Conservation (phyloP, 1,140 invertebrate species). For the Brachionus rotundiformis region DNA sequence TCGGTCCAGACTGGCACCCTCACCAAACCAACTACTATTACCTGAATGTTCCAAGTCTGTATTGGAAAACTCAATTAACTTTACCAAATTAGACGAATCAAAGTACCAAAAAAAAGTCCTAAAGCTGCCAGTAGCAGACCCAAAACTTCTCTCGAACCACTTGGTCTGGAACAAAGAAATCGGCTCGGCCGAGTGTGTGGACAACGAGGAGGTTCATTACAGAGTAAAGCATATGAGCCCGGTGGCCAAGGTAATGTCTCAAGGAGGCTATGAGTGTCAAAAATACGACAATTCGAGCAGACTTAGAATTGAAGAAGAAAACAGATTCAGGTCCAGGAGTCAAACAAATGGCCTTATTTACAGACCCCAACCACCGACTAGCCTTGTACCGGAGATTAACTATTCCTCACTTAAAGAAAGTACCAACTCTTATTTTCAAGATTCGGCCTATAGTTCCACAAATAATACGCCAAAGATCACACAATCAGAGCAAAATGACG, state of each 20-base stretch:
- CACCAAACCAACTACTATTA: not conserved
- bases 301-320: not conserved
- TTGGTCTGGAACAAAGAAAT: slow-evolving; percentile 43
- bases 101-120: slow-evolving; percentile 33
- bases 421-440: not conserved
- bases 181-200: slow-evolving; percentile 34
- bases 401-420: not conserved
- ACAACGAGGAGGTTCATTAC: not conserved
- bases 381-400: not conserved
- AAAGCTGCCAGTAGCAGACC: not conserved
- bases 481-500: not conserved
- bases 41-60: not conserved
- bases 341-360: not conserved
- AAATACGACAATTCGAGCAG: not conserved
- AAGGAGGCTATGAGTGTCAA: not conserved
- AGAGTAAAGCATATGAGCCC: not conserved
- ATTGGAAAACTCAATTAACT: slow-evolving; percentile 10
- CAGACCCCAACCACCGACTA: not conserved
- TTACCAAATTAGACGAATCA: not conserved
- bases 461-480: not conserved
- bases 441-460: not conserved
- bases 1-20: not conserved
- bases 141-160: slow-evolving; percentile 38
- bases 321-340: not conserved
- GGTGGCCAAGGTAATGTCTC: not conserved